Conservation (phyloP, 2,113 vertebrate genomes). For the Gnathonemus longibarbis region DNA sequence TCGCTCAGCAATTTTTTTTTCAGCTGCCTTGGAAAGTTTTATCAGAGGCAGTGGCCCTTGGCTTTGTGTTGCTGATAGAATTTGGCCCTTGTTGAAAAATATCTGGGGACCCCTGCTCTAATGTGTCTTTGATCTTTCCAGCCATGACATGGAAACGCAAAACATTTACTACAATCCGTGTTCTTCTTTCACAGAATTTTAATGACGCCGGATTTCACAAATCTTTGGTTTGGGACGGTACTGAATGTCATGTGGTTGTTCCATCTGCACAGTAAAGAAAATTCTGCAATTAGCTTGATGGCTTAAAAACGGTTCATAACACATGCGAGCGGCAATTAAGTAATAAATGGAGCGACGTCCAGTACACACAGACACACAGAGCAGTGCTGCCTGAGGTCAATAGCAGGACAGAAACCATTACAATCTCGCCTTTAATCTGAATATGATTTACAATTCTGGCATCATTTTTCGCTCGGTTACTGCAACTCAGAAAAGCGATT, state of each 20-base stretch:
- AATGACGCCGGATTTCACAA: background rate
- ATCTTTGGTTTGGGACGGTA: background rate
- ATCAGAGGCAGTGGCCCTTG: background rate
- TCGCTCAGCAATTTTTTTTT: background rate
- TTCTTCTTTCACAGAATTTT: background rate
- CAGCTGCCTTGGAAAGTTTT: background rate
- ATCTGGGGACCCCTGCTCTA: background rate
- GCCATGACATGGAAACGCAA: background rate
- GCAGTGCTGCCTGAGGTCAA: background rate
- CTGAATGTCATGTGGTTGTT: background rate
- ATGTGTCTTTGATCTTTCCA: background rate
- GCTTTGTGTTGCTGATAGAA: background rate
- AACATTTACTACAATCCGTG: background rate
- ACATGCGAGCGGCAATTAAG: background rate
- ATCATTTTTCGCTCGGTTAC: conserved; percentile 11
- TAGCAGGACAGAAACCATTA: background rate
- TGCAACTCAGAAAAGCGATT: conserved; percentile 30
- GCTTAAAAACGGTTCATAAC: background rate
- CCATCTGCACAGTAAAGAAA: background rate
- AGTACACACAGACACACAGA: background rate
- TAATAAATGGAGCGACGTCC: background rate
- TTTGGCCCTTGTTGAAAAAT: background rate
- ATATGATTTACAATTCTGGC: background rate
- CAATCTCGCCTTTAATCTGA: conserved; percentile 17
- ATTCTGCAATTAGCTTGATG: background rate